A percentile compares a stretch with the other conserved stretches of the same genome.
Evolutionary conservation across 2,797 vertebrate species (phyloP).

Genomic region (Anguilla obscura): DNA sequence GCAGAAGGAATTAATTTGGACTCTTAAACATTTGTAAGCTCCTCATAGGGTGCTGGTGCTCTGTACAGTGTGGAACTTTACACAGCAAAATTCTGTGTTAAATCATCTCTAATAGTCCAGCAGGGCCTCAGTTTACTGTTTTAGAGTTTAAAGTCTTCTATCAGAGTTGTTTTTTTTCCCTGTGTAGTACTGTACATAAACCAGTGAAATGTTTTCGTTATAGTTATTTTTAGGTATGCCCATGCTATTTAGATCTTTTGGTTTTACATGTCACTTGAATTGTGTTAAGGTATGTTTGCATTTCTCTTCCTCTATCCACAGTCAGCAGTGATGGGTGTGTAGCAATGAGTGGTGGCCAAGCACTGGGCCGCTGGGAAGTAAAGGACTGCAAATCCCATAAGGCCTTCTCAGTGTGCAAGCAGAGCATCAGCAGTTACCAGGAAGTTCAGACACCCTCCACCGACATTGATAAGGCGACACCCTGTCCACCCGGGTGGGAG

Average conservation of each 20-base stretch:
- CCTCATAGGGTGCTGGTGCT: neutral
- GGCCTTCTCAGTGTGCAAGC: slow-evolving; percentile 87
- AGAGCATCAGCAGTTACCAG: slow-evolving; percentile 67
- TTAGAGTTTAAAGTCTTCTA: neutral
- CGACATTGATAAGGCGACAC: slow-evolving; percentile 67
- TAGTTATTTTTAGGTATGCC: neutral
- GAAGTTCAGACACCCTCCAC: slow-evolving; percentile 63
- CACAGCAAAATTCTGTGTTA: neutral
- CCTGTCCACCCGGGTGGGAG: slow-evolving; percentile 87
- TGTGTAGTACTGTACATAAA: neutral
- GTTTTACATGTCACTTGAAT: neutral
- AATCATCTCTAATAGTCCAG: neutral
- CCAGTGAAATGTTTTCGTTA: neutral
- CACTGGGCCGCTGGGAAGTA: slow-evolving; percentile 87
- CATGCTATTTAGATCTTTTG: neutral
- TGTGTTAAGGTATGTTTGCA: neutral
- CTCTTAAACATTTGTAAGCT: neutral
- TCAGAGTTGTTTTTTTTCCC: neutral
- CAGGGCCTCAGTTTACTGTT: neutral
- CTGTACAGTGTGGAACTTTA: neutral
- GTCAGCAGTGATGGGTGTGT: slow-evolving; percentile 84
- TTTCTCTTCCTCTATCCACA: slow-evolving; percentile 49
- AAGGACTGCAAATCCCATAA: slow-evolving; percentile 82
- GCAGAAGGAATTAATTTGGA: neutral
- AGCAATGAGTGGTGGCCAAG: slow-evolving; percentile 74